Evolutionary conservation across 2,113 vertebrate genomes (phyloP).

Genomic region (Pteropus alecto): DNA sequence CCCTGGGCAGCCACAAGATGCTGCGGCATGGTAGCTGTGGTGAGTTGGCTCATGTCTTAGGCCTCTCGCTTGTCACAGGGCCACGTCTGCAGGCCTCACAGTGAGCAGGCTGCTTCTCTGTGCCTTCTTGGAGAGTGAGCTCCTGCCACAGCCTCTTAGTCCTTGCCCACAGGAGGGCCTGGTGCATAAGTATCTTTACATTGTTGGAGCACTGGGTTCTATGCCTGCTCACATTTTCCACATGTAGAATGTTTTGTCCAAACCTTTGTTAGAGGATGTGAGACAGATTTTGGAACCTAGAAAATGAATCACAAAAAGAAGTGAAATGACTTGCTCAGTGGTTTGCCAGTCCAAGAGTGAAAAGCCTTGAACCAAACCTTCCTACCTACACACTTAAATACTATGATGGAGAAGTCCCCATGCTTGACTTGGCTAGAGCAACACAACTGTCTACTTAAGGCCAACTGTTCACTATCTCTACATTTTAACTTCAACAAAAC

Average conservation of each 20-base stretch:
- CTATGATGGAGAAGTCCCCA: no score
- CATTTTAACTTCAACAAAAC: not conserved
- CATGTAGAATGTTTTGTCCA: not conserved
- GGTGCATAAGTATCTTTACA: not conserved
- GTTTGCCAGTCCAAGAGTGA: not conserved
- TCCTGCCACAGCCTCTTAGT: not conserved
- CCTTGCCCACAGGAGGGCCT: not conserved
- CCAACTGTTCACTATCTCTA: not conserved
- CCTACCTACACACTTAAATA: not conserved
- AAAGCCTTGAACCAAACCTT: not conserved
- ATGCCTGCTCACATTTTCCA: not conserved
- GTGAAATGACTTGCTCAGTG: not conserved
- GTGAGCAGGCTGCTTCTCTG: not conserved
- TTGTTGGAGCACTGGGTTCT: not conserved
- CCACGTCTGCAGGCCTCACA: not conserved
- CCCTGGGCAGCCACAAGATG: no score
- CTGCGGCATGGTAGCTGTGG: fast-evolving
- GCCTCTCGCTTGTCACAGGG: fast-evolving
- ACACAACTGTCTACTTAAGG: not conserved
- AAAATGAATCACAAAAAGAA: not conserved
- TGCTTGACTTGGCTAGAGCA: not conserved
- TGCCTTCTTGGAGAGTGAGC: not conserved
- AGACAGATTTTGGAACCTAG: not conserved
- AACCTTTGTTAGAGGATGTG: not conserved
- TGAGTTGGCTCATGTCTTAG: fast-evolving